Conservation (phyloP, 2,888 invertebrate species). For the Parelbella ahira region DNA sequence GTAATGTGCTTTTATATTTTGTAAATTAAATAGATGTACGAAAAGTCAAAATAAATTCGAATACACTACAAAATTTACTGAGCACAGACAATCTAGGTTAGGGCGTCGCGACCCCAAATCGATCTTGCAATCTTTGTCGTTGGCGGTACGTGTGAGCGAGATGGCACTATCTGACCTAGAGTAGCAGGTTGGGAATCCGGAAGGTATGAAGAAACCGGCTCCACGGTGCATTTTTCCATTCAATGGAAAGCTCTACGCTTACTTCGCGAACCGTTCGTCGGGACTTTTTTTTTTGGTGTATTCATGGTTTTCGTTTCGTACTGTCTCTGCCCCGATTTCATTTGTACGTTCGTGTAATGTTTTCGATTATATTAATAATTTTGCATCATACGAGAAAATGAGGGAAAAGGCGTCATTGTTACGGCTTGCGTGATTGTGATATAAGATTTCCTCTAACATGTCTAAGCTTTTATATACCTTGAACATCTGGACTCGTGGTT, state of each 20-base stretch:
- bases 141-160: conserved; percentile 53
- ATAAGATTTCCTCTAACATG: too few species aligned
- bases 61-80: conserved; percentile 54
- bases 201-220: conserved; percentile 76
- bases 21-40: conserved; percentile 18
- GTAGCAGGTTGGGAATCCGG: conserved; percentile 79
- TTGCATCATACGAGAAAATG: too few species aligned
- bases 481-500: too few species aligned
- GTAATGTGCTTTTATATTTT: too few species aligned
- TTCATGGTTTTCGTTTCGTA: conserved; percentile 34
- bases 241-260: conserved; percentile 74
- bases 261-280: conserved; percentile 46
- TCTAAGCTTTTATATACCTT: too few species aligned
- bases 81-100: conserved; percentile 72
- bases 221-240: conserved; percentile 75
- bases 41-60: conserved; percentile 29
- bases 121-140: conserved; percentile 56
- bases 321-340: conserved; percentile 13
- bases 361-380: conserved; percentile 5
- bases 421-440: background rate
- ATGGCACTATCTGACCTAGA: conserved; percentile 66
- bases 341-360: background rate
- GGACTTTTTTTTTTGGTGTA: conserved; percentile 41
- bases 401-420: too few species aligned
- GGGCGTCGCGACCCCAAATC: conserved; percentile 77